These are phyloP conservation scores for Myiozetetes cayanensis DNA, from an alignment of 2,113 vertebrate species.

Conservation along the genomic window DNA sequence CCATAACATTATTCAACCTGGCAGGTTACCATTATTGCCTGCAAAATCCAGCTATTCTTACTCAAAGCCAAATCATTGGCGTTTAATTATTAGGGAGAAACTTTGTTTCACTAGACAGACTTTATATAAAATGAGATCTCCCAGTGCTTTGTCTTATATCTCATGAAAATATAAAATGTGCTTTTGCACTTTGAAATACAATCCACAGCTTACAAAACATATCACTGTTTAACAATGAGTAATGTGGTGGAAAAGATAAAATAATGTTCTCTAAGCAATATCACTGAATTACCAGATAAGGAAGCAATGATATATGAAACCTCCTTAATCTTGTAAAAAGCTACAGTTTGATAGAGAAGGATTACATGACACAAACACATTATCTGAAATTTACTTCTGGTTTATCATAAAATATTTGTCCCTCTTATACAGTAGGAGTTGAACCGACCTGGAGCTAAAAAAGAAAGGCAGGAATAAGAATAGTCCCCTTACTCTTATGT, in stretches of 20 bases:
- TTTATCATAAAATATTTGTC: slow-evolving; percentile 6
- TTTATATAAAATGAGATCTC: neutral
- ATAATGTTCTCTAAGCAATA: neutral
- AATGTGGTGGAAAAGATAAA: slow-evolving; percentile 17
- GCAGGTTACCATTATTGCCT: neutral
- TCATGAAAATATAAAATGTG: neutral
- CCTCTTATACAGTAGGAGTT: neutral
- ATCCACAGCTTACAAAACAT: neutral
- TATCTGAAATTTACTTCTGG: slow-evolving; percentile 6
- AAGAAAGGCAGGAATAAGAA: neutral
- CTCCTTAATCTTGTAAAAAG: slow-evolving; percentile 20
- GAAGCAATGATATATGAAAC: neutral
- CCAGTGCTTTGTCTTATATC: neutral
- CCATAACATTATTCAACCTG: neutral
- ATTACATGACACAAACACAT: slow-evolving; percentile 20
- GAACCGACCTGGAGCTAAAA: neutral
- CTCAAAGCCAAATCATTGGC: neutral
- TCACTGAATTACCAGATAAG: neutral
- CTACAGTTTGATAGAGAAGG: neutral
- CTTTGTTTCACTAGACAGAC: neutral
- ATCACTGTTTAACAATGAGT: neutral
- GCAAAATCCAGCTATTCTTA: neutral
- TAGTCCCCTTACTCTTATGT: neutral
- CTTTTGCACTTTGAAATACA: neutral
- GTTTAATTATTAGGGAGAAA: slow-evolving; percentile 14